These are phyloP conservation scores for Zaprionus davidi DNA, from an alignment of 1,140 invertebrate species.

Conservation along the genomic window DNA sequence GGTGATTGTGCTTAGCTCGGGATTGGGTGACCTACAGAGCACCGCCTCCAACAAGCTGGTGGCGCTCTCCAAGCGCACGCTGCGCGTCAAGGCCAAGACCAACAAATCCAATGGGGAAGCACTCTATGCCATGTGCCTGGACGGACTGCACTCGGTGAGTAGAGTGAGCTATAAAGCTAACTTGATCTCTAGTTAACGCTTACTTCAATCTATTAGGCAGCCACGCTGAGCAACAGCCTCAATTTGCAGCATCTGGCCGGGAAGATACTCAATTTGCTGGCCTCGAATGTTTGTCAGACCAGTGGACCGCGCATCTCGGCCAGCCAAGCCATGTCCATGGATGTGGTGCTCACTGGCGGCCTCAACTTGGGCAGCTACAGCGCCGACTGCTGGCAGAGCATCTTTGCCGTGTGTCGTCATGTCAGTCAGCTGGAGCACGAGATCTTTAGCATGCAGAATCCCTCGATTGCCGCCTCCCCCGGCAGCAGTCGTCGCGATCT, in stretches of 20 bases:
- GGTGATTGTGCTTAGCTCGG: slow-evolving; percentile 93
- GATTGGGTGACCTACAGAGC: slow-evolving; percentile 88
- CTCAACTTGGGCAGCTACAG: slow-evolving; percentile 95
- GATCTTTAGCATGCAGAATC: slow-evolving; percentile 90
- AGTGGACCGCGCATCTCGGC: slow-evolving; percentile 90
- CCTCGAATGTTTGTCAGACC: slow-evolving; percentile 83
- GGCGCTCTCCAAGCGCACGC: slow-evolving; percentile 86
- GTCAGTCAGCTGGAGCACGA: slow-evolving; percentile 95
- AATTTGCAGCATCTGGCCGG: slow-evolving; percentile 89
- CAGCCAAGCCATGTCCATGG: slow-evolving; percentile 95
- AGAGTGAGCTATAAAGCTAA: not conserved
- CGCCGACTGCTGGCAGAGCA: slow-evolving; percentile 96
- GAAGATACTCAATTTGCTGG: slow-evolving; percentile 80
- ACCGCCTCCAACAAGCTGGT: slow-evolving; percentile 85
- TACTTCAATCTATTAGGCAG: slow-evolving; percentile 85
- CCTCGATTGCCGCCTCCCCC: slow-evolving; percentile 81
- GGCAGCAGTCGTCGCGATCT: slow-evolving; percentile 84
- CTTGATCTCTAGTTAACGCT: not conserved
- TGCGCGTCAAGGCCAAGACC: slow-evolving; percentile 85
- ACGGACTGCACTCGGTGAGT: slow-evolving; percentile 93
- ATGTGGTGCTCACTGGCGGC: slow-evolving; percentile 90
- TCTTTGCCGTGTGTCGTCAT: slow-evolving; percentile 95
- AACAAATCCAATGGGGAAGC: slow-evolving; percentile 88
- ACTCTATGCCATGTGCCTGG: slow-evolving; percentile 93
- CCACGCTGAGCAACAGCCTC: slow-evolving; percentile 89